Percentiles rank a stretch among this genome's conserved stretches.
Evolutionary conservation across 2,113 vertebrate genomes (phyloP).

Genomic region (Pseudonaja textilis): DNA sequence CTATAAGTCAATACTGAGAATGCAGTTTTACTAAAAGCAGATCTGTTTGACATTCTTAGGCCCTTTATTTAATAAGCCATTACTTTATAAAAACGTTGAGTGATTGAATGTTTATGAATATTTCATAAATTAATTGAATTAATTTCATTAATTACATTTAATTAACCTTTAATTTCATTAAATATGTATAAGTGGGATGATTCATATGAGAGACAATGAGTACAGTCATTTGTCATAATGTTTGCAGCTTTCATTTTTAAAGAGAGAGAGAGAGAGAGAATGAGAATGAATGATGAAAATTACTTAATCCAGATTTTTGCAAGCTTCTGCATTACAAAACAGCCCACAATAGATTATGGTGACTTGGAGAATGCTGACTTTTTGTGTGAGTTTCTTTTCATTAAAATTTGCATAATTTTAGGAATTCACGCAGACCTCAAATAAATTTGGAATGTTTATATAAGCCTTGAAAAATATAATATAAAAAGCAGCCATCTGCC

Average conservation of each 20-base stretch:
- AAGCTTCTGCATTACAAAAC: not conserved
- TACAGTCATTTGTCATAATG: not conserved
- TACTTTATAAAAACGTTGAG: not conserved
- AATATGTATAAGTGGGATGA: not conserved
- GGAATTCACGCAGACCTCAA: not conserved
- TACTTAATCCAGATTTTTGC: not conserved
- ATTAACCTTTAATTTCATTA: not conserved
- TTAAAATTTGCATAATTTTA: not conserved
- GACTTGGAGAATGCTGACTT: not conserved
- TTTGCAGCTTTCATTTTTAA: not conserved
- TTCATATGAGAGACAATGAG: not conserved
- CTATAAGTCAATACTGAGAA: not conserved
- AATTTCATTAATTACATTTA: not conserved
- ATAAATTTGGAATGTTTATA: not conserved
- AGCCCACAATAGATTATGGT: not conserved
- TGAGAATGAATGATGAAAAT: too few species aligned
- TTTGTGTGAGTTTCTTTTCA: not conserved
- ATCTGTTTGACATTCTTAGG: not conserved
- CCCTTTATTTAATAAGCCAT: not conserved
- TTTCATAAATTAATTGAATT: not conserved
- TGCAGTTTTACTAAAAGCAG: not conserved
- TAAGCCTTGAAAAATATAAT: not conserved
- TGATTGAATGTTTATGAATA: not conserved
- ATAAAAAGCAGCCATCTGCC: not conserved
- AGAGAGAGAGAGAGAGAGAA: not conserved